These are phyloP conservation scores for Taxidea taxus DNA, from an alignment of 2,113 vertebrate genomes.

Conservation along the genomic window DNA sequence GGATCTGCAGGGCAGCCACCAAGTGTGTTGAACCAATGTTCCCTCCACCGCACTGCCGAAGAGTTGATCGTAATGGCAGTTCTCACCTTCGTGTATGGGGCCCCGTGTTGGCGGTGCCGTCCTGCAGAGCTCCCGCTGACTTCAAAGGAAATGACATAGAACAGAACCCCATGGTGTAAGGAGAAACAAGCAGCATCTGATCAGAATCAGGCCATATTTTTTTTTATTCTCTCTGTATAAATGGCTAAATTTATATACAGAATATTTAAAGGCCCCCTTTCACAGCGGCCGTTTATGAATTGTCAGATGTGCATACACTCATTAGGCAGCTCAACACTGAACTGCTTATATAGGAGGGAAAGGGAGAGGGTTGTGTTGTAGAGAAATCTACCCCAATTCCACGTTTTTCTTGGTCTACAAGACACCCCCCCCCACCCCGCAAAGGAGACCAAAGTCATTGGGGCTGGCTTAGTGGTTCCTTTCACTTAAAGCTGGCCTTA, in stretches of 20 bases:
- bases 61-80: conserved; percentile 60
- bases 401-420: conserved; percentile 25
- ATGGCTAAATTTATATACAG: conserved; percentile 63
- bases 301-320: background rate
- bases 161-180: conserved; percentile 62
- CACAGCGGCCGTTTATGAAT: conserved; percentile 39
- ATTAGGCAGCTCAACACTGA: conserved; percentile 36
- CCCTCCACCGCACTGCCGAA: conserved; percentile 41
- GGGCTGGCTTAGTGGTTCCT: background rate
- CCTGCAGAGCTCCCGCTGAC: conserved; percentile 67
- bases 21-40: conserved; percentile 56
- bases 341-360: background rate
- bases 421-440: background rate
- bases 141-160: conserved; percentile 71
- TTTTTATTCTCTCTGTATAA: conserved; percentile 64
- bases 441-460: background rate
- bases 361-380: background rate
- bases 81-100: conserved; percentile 72
- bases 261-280: conserved; percentile 63
- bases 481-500: conserved; percentile 12
- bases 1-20: conserved; percentile 65
- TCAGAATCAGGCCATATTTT: conserved; percentile 24
- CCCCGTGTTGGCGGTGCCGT: background rate
- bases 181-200: conserved; percentile 66
- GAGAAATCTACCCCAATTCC: conserved; percentile 13